Conservation (phyloP, 2,888 invertebrate species). For the Koerneria pararmatus region DNA sequence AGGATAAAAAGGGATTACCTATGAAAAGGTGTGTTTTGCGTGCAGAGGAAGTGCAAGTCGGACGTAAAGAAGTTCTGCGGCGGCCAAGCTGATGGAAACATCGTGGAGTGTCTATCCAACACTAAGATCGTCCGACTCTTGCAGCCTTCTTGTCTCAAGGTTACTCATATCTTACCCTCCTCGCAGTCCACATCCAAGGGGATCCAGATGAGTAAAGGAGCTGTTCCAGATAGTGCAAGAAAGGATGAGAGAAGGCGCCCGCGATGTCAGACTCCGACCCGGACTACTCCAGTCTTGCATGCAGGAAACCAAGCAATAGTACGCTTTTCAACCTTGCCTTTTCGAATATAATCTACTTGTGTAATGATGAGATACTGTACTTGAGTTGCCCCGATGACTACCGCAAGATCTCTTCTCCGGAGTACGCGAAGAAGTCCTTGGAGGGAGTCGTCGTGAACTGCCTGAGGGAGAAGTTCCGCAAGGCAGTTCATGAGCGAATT, state of each 20-base stretch:
- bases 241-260: slow-evolving; percentile 52
- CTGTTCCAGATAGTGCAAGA: slow-evolving; percentile 35
- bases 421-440: slow-evolving; percentile 43
- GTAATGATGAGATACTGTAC: neutral
- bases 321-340: neutral
- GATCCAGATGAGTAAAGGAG: neutral
- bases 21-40: neutral
- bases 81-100: slow-evolving; percentile 40
- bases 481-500: slow-evolving; percentile 35
- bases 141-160: slow-evolving; percentile 44
- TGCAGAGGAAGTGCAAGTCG: slow-evolving; percentile 70
- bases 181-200: no score
- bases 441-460: slow-evolving; percentile 50
- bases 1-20: neutral
- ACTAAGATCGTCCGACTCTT: slow-evolving; percentile 53
- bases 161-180: slow-evolving; percentile 23
- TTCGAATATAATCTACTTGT: neutral
- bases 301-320: slow-evolving; percentile 58
- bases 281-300: slow-evolving; percentile 76
- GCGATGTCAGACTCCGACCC: slow-evolving; percentile 83
- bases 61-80: slow-evolving; percentile 62
- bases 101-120: slow-evolving; percentile 54
- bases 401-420: slow-evolving; percentile 44
- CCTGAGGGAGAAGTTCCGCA: slow-evolving; percentile 48
- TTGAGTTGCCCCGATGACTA: slow-evolving; percentile 52